Evolutionary conservation across 2,113 vertebrate genomes (phyloP).

Genomic region (Nestor notabilis): DNA sequence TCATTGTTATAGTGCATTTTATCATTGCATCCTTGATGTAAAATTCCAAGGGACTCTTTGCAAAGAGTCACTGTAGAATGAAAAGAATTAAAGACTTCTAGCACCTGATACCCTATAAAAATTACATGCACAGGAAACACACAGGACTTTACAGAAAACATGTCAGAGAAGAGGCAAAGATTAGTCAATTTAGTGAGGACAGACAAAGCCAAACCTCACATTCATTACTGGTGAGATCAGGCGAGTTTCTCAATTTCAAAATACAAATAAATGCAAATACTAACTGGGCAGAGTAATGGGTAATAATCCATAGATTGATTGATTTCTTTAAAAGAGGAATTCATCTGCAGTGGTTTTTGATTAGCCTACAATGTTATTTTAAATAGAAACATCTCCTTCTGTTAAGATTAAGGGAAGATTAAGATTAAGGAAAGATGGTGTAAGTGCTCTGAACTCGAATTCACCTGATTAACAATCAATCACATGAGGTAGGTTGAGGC

Average conservation of each 20-base stretch:
- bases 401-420: neutral
- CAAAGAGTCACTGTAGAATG: neutral
- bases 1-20: neutral
- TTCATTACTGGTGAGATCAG: neutral
- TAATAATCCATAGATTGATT: neutral
- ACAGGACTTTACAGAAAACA: neutral
- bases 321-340: neutral
- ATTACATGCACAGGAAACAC: neutral
- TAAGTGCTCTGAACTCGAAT: neutral
- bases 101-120: neutral
- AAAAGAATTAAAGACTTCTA: neutral
- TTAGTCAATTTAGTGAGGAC: neutral
- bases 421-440: no score
- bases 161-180: neutral
- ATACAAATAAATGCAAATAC: neutral
- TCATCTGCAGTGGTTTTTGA: neutral
- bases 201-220: neutral
- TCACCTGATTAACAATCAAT: neutral
- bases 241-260: neutral
- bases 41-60: neutral
- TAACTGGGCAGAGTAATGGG: neutral
- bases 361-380: neutral
- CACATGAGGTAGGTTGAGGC: neutral
- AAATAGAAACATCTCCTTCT: neutral
- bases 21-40: neutral